Conservation (phyloP, 2,113 vertebrate species). For the Saimiri boliviensis region DNA sequence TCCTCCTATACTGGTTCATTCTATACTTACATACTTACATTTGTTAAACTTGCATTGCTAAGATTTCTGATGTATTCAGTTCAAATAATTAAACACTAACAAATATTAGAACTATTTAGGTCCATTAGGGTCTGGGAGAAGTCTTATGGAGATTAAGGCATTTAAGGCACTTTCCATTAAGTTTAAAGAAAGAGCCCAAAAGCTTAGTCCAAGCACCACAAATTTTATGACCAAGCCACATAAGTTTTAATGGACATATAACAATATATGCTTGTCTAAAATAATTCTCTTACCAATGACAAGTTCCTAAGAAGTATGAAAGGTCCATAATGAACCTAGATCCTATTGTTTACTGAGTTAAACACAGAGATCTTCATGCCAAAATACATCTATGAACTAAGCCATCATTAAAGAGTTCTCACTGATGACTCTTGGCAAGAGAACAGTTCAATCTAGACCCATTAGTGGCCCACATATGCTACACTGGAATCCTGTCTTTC, state of each 20-base stretch:
- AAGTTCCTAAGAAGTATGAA: slow-evolving; percentile 27
- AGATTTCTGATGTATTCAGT: background rate
- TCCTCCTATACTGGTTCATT: background rate
- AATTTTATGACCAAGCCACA: background rate
- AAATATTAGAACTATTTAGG: background rate
- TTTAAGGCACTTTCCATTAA: background rate
- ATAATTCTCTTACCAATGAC: background rate
- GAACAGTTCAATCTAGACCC: background rate
- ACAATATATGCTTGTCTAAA: background rate
- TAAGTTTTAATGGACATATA: background rate
- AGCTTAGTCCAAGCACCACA: background rate
- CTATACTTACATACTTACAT: background rate
- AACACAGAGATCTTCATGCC: background rate
- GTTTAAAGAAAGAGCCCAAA: background rate
- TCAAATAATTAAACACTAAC: background rate
- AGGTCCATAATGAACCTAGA: background rate
- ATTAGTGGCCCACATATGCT: background rate
- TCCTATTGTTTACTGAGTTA: background rate
- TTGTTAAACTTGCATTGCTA: background rate
- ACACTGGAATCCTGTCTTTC: background rate
- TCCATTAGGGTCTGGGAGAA: background rate
- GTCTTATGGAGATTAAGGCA: background rate
- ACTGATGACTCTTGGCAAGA: background rate
- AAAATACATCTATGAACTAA: background rate
- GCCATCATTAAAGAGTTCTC: background rate